Base-by-base conservation (phyloP, 2,888 invertebrate species). In the Luperina nickerlii region DNA sequence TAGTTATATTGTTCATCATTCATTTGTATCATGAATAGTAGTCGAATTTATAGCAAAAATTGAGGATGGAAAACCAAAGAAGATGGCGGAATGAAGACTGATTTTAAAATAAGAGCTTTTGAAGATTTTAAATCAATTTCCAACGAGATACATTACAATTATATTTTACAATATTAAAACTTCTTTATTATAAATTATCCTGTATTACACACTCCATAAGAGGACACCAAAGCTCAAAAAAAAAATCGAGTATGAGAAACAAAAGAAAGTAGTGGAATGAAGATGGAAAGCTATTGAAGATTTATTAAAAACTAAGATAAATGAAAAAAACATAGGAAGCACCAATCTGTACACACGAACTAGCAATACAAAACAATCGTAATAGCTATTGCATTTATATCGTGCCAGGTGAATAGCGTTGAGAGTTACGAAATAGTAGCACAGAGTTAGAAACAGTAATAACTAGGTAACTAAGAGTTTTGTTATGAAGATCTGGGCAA, bases 321-420 rank as follows among this genome's bases (percentile, higher is more conserved):
- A 48, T 13, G 48, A 4, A 13, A 48, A 48, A 48, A 42, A 60
- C 42, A 69, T 51, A 79, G 69, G 79, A 79, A 73, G 42, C 66
- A 71, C 24, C 7, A 72, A 78, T 74, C 24, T 51, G 24, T 60
- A 60, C n/a, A n/a, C n/a, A 71, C 45, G 51, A 76, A 66, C 60
- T n/a, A 45, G n/a, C 11, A 54, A 70, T 66, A 69, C n/a, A 68
- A 57, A 67, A 68, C 68, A 63, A 57, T 69, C 15, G 20, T 83
- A 60, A 76, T 32, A 75, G 20, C 5, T 1, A 38, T 78, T 69
- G 51, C 57, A 11, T 72, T 78, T 76, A 68, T 72, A 57, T 78
- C 57, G 20, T 8, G 32, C 13, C 48, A 51, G 27, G 6, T 45
- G n/a, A 70, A 74, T 51, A 65, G n/a, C 13, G 4, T n/a, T 6